Conservation (phyloP, 2,797 vertebrate genomes). For the Notoglanidium macrostoma region DNA sequence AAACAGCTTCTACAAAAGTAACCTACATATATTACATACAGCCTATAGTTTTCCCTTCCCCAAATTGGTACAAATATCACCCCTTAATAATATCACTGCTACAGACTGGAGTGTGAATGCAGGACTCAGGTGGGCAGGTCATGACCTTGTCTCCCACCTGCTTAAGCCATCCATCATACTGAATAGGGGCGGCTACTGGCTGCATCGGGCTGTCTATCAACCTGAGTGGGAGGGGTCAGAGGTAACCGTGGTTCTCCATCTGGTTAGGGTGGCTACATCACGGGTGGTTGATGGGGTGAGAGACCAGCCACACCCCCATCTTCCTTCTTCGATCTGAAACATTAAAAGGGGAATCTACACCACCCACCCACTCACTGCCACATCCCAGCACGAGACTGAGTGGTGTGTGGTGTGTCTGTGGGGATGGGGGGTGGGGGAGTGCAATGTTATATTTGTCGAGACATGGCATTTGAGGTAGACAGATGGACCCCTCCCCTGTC, state of each 20-base stretch:
- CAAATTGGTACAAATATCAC: background rate
- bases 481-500: slow-evolving; percentile 58
- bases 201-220: slow-evolving; percentile 54
- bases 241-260: slow-evolving; percentile 80
- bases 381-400: slow-evolving; percentile 38
- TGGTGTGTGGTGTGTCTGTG: slow-evolving; percentile 32
- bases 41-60: background rate
- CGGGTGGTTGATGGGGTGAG: slow-evolving; percentile 59
- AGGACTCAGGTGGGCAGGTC: slow-evolving; percentile 57
- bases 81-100: slow-evolving; percentile 46
- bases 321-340: slow-evolving; percentile 30
- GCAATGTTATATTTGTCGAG: slow-evolving; percentile 41
- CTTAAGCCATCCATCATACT: slow-evolving; percentile 56
- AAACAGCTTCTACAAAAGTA: background rate
- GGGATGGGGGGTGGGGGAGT: background rate
- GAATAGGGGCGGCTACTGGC: slow-evolving; percentile 49
- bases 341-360: slow-evolving; percentile 26
- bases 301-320: slow-evolving; percentile 53
- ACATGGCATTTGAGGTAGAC: slow-evolving; percentile 52
- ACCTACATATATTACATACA: background rate
- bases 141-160: slow-evolving; percentile 53
- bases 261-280: slow-evolving; percentile 62
- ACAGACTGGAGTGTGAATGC: slow-evolving; percentile 27
- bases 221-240: slow-evolving; percentile 62
- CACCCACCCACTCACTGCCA: background rate